A percentile compares a stretch with the other conserved stretches of the same genome.
phyloP scores from a whole-genome alignment of 2,888 invertebrate species.

The Strigamia maritima region DNA sequence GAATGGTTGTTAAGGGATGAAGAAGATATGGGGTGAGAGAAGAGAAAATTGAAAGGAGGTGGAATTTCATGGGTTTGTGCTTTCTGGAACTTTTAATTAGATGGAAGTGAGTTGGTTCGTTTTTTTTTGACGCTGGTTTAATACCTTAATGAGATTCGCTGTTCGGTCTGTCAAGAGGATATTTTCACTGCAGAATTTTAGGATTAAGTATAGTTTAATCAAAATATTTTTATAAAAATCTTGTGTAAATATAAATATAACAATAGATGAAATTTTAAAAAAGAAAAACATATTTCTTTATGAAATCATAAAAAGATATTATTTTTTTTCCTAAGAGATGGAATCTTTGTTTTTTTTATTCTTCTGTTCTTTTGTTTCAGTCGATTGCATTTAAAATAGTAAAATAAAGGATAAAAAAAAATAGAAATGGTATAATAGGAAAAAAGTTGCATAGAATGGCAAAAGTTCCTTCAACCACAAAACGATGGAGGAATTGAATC shows the following conservation, averaged over 20 bases:
- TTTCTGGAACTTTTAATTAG: slow-evolving; percentile 27
- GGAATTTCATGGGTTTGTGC: slow-evolving; percentile 27
- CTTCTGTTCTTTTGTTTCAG: slow-evolving; percentile 12
- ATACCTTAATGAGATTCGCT: slow-evolving; percentile 29
- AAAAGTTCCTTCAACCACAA: slow-evolving; percentile 29
- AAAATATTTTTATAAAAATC: background rate
- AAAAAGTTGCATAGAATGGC: slow-evolving; percentile 30
- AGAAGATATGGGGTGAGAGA: background rate
- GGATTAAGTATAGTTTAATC: background rate
- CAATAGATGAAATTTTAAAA: background rate
- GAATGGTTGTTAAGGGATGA: background rate
- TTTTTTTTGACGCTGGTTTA: slow-evolving; percentile 11
- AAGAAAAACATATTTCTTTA: background rate
- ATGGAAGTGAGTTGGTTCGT: slow-evolving; percentile 11
- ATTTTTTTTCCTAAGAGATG: background rate
- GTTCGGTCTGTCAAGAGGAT: background rate
- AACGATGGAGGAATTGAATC: slow-evolving; percentile 17
- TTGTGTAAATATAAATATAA: background rate
- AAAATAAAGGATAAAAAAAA: slow-evolving; percentile 2
- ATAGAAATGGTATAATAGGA: background rate
- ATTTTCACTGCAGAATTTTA: background rate
- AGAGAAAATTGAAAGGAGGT: background rate
- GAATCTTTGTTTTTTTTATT: background rate
- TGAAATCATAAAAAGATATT: background rate
- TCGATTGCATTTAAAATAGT: slow-evolving; percentile 25